Conservation (phyloP, 2,888 invertebrate genomes). For the Pseudococcus longispinus region DNA sequence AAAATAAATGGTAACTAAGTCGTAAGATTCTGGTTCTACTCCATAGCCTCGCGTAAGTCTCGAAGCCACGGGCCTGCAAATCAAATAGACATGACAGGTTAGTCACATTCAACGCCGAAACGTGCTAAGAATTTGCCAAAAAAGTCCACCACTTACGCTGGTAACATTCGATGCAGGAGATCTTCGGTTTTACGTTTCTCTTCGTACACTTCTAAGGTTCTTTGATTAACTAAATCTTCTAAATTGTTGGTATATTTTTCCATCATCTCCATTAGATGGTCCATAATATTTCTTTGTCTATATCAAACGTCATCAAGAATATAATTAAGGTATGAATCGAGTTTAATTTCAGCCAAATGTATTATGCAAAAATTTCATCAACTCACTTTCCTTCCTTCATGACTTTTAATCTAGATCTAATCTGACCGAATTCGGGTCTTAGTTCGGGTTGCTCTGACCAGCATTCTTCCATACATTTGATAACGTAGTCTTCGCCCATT, state of each 20-base stretch:
- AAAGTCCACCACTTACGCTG: constrained; percentile 77
- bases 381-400: constrained; percentile 86
- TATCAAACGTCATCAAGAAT: constrained; percentile 59
- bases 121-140: not conserved
- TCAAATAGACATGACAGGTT: not conserved
- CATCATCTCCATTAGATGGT: constrained; percentile 98
- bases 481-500: constrained; percentile 80
- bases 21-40: constrained; percentile 91
- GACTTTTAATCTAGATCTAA: constrained; percentile 82
- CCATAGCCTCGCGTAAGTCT: constrained; percentile 86
- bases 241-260: constrained; percentile 94
- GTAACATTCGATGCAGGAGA: constrained; percentile 91
- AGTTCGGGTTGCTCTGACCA: constrained; percentile 86
- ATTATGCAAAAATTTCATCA: not conserved
- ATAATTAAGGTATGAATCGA: too few relatives aligned
- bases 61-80: constrained; percentile 81
- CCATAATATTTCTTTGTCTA: constrained; percentile 89
- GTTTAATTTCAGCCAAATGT: too few relatives aligned
- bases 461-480: constrained; percentile 83
- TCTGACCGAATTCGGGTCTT: constrained; percentile 83
- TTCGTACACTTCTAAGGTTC: constrained; percentile 86
- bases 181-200: constrained; percentile 94
- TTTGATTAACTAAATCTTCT: constrained; percentile 90
- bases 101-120: not conserved
- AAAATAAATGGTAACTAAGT: constrained; percentile 94